Conservation (phyloP, 2,888 invertebrate genomes). For the Slavum lentiscoides region DNA sequence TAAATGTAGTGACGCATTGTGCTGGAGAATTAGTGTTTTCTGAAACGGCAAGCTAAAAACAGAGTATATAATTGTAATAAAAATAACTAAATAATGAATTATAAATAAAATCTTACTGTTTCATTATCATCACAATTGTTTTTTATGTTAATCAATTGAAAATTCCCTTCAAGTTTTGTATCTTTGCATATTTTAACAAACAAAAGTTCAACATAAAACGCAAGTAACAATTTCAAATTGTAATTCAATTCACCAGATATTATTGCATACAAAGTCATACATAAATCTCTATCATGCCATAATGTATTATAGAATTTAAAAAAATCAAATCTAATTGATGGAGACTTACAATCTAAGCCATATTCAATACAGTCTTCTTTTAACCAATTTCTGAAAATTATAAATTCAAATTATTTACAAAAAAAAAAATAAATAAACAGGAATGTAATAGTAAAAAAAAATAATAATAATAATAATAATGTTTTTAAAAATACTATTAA, state of each 20-base stretch:
- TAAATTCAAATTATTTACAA: neutral
- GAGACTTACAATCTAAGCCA: slow-evolving; percentile 31
- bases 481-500: no score
- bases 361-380: slow-evolving; percentile 36
- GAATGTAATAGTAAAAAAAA: neutral
- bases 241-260: slow-evolving; percentile 6
- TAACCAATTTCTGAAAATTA: slow-evolving; percentile 26
- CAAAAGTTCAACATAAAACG: slow-evolving; percentile 34
- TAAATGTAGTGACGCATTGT: neutral
- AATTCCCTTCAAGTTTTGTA: slow-evolving; percentile 19
- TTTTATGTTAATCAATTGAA: neutral
- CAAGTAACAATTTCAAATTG: slow-evolving; percentile 21
- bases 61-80: neutral
- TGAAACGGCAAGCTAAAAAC: slow-evolving; percentile 1
- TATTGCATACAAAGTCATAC: slow-evolving; percentile 18
- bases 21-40: neutral
- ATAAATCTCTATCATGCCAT: slow-evolving; percentile 2
- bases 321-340: slow-evolving; percentile 25
- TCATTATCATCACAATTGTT: neutral
- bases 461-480: no score
- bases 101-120: neutral
- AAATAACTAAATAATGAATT: neutral
- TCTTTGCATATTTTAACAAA: slow-evolving; percentile 20
- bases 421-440: neutral
- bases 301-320: slow-evolving; percentile 14